Percentiles rank a stretch among this genome's conserved stretches.
phyloP scores from a whole-genome alignment of 1,140 invertebrate species.

The Heliconius hewitsoni region DNA sequence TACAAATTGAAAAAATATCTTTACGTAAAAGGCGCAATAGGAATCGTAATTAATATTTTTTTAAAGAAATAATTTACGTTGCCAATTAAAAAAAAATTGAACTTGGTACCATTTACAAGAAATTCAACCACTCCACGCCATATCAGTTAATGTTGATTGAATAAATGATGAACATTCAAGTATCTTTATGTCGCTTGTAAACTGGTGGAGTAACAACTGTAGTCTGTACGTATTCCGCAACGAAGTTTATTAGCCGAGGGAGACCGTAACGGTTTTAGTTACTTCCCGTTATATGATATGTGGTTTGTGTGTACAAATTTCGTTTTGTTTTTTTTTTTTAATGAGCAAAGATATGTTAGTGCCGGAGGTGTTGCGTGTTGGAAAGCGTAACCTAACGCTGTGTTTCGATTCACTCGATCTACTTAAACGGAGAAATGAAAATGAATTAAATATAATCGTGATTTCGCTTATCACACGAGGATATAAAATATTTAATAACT shows the following conservation, averaged over 20 bases:
- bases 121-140: not conserved
- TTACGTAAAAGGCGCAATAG: no score
- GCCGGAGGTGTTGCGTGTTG: no score
- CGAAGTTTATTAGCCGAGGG: conserved; percentile 25
- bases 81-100: not conserved
- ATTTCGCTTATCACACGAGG: no score
- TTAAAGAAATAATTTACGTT: not conserved
- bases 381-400: no score
- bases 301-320: not conserved
- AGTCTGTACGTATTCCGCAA: not conserved
- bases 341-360: no score
- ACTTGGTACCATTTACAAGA: not conserved
- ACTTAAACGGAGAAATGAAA: no score
- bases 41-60: no score
- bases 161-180: conserved; percentile 6
- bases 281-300: conserved; percentile 27
- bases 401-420: no score
- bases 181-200: conserved; percentile 27
- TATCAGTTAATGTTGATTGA: not conserved
- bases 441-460: no score
- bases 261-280: conserved; percentile 29
- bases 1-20: no score
- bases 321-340: not conserved
- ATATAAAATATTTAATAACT: no score
- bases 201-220: conserved; percentile 18